Percentiles rank a stretch among this genome's conserved stretches.
Evolutionary conservation across 2,113 vertebrate genomes (phyloP).

Genomic region (Elephas maximus): DNA sequence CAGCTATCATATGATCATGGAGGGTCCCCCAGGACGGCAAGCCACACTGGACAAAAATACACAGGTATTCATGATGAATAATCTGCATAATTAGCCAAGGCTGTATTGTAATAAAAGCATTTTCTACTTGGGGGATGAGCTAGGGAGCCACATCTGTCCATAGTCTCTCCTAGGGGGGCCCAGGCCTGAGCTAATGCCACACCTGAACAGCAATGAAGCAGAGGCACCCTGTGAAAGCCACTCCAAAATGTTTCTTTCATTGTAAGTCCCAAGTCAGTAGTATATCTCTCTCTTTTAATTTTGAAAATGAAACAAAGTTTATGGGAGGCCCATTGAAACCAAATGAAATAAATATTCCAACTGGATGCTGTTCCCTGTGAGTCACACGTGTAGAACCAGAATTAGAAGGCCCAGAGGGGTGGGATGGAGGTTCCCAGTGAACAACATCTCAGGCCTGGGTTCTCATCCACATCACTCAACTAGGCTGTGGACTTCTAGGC

Average conservation of each 20-base stretch:
- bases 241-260: neutral
- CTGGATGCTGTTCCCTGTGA: neutral
- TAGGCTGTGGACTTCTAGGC: neutral
- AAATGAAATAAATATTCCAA: neutral
- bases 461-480: neutral
- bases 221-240: neutral
- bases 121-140: neutral
- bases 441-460: neutral
- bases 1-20: slow-evolving; percentile 21
- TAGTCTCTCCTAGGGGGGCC: neutral
- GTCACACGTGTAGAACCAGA: neutral
- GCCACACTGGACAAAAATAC: neutral
- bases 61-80: slow-evolving; percentile 70
- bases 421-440: neutral
- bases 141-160: neutral
- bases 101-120: neutral
- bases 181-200: neutral
- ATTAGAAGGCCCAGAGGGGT: neutral
- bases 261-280: neutral
- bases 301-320: slow-evolving; percentile 1
- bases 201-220: rapidly evolving
- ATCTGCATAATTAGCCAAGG: neutral
- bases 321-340: neutral
- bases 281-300: neutral
- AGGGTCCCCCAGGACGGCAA: slow-evolving; percentile 32